Evolutionary conservation across 2,888 invertebrate species (phyloP).

Genomic region (Hirtodrosophila histrioides): DNA sequence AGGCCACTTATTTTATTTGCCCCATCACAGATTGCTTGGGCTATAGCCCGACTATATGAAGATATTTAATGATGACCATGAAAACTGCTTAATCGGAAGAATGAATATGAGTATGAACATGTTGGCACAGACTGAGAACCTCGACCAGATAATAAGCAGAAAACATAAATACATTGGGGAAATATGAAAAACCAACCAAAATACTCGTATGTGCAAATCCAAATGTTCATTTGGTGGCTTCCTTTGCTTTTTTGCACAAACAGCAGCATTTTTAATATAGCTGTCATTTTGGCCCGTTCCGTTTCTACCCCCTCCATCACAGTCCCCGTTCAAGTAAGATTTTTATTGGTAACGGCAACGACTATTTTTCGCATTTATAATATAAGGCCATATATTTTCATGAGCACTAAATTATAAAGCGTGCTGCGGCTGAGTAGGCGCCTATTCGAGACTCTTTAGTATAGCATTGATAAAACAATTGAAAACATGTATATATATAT

Average conservation of each 20-base stretch:
- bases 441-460: slow-evolving; percentile 14
- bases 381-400: slow-evolving; percentile 71
- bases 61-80: slow-evolving; percentile 75
- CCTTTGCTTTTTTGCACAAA: slow-evolving; percentile 65
- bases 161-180: slow-evolving; percentile 62
- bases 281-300: slow-evolving; percentile 54
- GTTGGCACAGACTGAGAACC: slow-evolving; percentile 28
- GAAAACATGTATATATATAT: neutral
- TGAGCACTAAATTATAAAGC: slow-evolving; percentile 74
- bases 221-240: slow-evolving; percentile 52
- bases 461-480: slow-evolving; percentile 35
- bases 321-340: slow-evolving; percentile 14
- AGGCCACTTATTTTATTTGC: slow-evolving; percentile 67
- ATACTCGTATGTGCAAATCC: slow-evolving; percentile 61
- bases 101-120: slow-evolving; percentile 63
- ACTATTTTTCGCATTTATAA: slow-evolving; percentile 78
- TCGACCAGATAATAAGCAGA: slow-evolving; percentile 59
- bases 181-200: slow-evolving; percentile 48
- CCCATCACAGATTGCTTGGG: slow-evolving; percentile 42
- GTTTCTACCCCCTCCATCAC: no score
- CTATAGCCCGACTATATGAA: slow-evolving; percentile 41
- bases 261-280: slow-evolving; percentile 77
- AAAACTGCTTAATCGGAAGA: slow-evolving; percentile 79
- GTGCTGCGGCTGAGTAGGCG: slow-evolving; percentile 52
- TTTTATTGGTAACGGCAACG: slow-evolving; percentile 67